Conservation (phyloP, 2,888 invertebrate species). For the Germaria angustata region DNA sequence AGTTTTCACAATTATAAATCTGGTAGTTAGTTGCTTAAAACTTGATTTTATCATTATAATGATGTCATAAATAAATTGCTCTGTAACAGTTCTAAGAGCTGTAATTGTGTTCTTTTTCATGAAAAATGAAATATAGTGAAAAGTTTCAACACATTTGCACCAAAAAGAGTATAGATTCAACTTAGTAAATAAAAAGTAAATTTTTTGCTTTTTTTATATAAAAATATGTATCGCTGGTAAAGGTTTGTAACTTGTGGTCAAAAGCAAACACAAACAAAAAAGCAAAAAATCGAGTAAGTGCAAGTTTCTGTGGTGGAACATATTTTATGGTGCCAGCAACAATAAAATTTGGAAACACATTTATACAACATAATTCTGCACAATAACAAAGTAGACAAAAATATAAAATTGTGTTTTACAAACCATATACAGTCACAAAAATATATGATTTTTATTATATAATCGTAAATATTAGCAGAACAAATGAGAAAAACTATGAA, state of each 20-base stretch:
- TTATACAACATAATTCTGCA: neutral
- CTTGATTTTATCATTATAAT: neutral
- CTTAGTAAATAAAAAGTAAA: neutral
- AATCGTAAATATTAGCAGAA: slow-evolving; percentile 22
- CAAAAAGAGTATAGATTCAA: neutral
- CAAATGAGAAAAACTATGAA: neutral
- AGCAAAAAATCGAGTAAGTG: neutral
- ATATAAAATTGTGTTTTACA: neutral
- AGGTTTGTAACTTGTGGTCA: neutral
- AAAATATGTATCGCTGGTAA: too few species aligned
- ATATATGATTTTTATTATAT: neutral
- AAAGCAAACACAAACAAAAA: neutral
- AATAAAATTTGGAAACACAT: neutral
- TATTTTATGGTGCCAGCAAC: slow-evolving; percentile 33
- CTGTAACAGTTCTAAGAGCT: slow-evolving; percentile 1
- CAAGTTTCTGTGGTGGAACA: slow-evolving; percentile 38
- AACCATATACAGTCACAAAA: neutral
- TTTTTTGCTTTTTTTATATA: too few species aligned
- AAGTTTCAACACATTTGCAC: slow-evolving; percentile 43
- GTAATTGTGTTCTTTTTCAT: slow-evolving; percentile 3
- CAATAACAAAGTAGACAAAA: neutral
- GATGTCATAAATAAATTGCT: slow-evolving; percentile 17
- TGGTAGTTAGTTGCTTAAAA: neutral
- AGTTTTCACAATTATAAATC: neutral
- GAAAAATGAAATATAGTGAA: slow-evolving; percentile 25